phyloP scores from a whole-genome alignment of 2,113 vertebrate genomes.

The Microtus pennsylvanicus region DNA sequence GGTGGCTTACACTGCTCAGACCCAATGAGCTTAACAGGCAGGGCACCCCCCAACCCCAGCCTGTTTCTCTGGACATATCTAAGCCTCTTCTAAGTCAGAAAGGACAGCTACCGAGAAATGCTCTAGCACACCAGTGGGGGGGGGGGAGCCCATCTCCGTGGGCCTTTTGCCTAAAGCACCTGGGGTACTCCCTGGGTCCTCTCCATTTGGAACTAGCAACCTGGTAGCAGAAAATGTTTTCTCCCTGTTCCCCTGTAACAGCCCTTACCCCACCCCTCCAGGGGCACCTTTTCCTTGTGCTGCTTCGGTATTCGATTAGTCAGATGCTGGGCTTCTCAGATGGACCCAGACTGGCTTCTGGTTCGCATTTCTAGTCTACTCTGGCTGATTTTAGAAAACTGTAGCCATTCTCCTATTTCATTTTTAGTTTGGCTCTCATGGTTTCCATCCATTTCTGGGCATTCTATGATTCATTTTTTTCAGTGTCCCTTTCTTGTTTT shows the following conservation, averaged over 20 bases:
- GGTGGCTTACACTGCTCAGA: background rate
- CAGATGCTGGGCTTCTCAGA: background rate
- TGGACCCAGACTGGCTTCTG: background rate
- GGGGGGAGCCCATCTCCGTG: background rate
- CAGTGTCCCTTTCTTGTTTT: background rate
- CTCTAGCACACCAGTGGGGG: accelerated
- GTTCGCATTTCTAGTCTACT: background rate
- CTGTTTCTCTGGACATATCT: background rate
- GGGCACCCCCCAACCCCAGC: background rate
- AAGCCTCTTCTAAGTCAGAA: background rate
- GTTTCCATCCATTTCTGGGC: background rate
- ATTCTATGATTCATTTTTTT: background rate
- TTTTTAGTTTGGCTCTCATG: background rate
- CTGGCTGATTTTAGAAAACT: background rate
- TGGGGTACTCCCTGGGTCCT: background rate
- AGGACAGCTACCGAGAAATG: background rate
- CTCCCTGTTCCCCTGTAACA: background rate
- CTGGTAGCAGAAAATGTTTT: background rate
- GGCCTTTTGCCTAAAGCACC: background rate
- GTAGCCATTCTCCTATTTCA: background rate
- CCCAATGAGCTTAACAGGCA: background rate
- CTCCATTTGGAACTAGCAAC: background rate
- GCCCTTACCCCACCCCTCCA: background rate
- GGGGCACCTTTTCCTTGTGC: background rate
- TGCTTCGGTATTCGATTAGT: background rate